A percentile compares a stretch with the other conserved stretches of the same genome.
Conservation (phyloP, 2,888 invertebrate species). For the Ceriagrion tenellum region DNA sequence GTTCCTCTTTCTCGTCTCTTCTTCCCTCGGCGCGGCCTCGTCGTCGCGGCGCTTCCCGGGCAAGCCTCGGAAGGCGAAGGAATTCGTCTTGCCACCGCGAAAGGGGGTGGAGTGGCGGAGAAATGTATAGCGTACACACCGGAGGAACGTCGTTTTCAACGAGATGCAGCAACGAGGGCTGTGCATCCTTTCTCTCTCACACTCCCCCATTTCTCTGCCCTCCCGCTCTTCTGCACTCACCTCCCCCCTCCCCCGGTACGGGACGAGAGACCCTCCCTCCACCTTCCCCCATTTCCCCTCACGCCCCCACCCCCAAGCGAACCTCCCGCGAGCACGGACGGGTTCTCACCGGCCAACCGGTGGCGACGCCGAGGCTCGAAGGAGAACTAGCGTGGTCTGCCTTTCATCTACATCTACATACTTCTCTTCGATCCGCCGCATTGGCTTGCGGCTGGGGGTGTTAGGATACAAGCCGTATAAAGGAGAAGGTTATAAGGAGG, state of each 20-base stretch:
- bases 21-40: not conserved
- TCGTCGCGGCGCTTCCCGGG: not conserved
- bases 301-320: not conserved
- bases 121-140: constrained; percentile 11
- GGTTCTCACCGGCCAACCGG: not conserved
- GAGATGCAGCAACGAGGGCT: constrained; percentile 4
- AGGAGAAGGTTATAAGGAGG: too few species aligned
- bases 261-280: too few species aligned
- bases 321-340: not conserved
- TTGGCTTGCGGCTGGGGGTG: too few species aligned
- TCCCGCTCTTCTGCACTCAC: not conserved
- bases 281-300: not conserved
- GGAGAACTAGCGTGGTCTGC: too few species aligned
- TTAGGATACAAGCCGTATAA: too few species aligned
- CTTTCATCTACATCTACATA: too few species aligned
- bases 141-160: constrained; percentile 8
- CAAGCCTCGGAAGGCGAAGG: not conserved
- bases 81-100: constrained; percentile 42
- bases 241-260: not conserved
- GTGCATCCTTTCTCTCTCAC: constrained; percentile 17
- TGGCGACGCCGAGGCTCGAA: not conserved
- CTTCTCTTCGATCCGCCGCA: too few species aligned
- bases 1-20: not conserved
- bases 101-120: not conserved
- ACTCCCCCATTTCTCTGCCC: not conserved